Percentiles rank a stretch among this genome's conserved stretches.
phyloP scores from a whole-genome alignment of 2,888 invertebrate species.

The Cacoxenus indagator region DNA sequence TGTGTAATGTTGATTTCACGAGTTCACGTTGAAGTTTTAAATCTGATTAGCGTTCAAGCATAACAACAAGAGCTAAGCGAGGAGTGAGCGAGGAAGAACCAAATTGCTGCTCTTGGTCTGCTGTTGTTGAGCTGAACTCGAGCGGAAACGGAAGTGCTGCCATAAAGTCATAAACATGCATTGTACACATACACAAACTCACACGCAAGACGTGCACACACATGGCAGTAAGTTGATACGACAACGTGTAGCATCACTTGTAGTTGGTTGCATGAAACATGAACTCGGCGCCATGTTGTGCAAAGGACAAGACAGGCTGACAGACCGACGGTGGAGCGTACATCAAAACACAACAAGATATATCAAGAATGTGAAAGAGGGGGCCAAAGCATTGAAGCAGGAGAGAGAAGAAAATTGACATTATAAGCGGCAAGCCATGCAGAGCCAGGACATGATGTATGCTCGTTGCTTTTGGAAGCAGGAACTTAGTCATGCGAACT shows the following conservation, averaged over 20 bases:
- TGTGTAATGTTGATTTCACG: slow-evolving; percentile 27
- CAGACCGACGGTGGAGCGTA: slow-evolving; percentile 6
- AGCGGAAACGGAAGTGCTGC: slow-evolving; percentile 63
- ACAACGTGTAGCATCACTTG: slow-evolving; percentile 25
- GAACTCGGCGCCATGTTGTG: slow-evolving; percentile 43
- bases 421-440: neutral
- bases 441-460: neutral
- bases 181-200: neutral
- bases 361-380: neutral
- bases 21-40: slow-evolving; percentile 64
- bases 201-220: slow-evolving; percentile 43
- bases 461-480: neutral
- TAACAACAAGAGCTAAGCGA: slow-evolving; percentile 29
- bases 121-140: slow-evolving; percentile 31
- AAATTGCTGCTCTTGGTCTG: slow-evolving; percentile 7
- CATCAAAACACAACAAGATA: neutral
- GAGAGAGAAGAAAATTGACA: neutral
- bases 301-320: neutral
- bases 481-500: neutral
- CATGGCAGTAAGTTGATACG: slow-evolving; percentile 13
- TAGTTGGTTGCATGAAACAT: slow-evolving; percentile 53
- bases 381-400: neutral
- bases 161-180: slow-evolving; percentile 63
- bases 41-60: slow-evolving; percentile 55
- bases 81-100: neutral